Conservation (phyloP, 2,113 vertebrate genomes). For the Clarias gariepinus region DNA sequence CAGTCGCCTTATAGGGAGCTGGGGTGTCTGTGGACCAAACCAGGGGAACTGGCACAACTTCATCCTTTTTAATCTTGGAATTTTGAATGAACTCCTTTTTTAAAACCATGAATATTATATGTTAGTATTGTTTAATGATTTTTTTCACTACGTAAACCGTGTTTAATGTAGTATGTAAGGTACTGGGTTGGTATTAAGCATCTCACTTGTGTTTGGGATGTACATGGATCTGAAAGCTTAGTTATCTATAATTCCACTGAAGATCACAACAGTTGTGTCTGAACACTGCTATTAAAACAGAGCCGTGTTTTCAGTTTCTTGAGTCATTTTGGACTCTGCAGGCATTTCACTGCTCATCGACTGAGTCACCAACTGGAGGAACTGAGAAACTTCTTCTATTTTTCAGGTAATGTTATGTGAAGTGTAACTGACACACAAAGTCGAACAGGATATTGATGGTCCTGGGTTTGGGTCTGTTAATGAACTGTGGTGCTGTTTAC, state of each 20-base stretch:
- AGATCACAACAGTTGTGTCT: not conserved
- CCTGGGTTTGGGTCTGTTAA: not conserved
- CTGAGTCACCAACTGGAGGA: not conserved
- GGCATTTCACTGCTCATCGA: not conserved
- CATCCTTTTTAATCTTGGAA: too few relatives aligned
- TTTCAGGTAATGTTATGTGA: not conserved
- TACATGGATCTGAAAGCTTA: not conserved
- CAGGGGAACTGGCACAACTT: too few relatives aligned
- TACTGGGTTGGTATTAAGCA: not conserved
- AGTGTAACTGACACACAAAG: not conserved
- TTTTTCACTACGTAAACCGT: not conserved
- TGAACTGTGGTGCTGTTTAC: not conserved
- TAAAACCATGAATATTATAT: too few relatives aligned
- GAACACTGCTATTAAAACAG: not conserved
- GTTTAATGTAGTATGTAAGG: too few relatives aligned
- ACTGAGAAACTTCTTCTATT: not conserved
- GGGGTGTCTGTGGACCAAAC: too few relatives aligned
- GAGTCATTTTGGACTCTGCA: not conserved
- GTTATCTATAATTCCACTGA: not conserved
- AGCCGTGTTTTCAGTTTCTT: not conserved
- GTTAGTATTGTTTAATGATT: not conserved
- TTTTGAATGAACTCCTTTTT: not conserved
- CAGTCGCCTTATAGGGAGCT: too few relatives aligned
- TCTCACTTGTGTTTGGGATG: not conserved
- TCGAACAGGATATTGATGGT: slow-evolving; percentile 2